Evolutionary conservation across 1,140 invertebrate genomes (phyloP).

Genomic region (Leguminivora glycinivorella): DNA sequence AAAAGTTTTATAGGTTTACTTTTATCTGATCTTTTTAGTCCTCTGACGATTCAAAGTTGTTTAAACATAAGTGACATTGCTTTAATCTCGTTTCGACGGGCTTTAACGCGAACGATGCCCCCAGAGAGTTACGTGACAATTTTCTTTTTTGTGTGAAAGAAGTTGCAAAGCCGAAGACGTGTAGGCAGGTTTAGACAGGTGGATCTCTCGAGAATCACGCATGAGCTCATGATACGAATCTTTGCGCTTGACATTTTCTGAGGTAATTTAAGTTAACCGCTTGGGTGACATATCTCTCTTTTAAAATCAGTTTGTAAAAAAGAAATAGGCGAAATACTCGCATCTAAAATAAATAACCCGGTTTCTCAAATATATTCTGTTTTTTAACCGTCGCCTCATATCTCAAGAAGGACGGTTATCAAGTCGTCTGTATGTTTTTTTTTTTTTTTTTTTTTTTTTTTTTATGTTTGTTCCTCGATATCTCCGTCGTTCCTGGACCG

Average conservation of each 20-base stretch:
- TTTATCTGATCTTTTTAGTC: no score
- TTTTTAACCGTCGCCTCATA: no score
- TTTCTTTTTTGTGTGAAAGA: constrained; percentile 6
- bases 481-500: no score
- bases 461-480: no score
- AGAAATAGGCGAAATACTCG: no score
- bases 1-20: no score
- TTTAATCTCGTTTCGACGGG: constrained; percentile 6
- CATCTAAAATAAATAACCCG: no score
- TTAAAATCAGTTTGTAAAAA: background rate
- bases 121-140: constrained; percentile 6
- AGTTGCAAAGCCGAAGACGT: constrained; percentile 5
- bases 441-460: no score
- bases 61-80: background rate
- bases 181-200: constrained; percentile 7
- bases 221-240: background rate
- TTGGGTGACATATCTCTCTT: background rate
- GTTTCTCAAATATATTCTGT: no score
- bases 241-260: constrained; percentile 1
- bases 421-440: no score
- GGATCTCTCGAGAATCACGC: background rate
- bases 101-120: background rate
- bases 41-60: background rate
- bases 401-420: no score
- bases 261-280: background rate